Percentiles rank a stretch among this genome's conserved stretches.
phyloP scores from a whole-genome alignment of 2,888 invertebrate species.

The Drosophila putrida region DNA sequence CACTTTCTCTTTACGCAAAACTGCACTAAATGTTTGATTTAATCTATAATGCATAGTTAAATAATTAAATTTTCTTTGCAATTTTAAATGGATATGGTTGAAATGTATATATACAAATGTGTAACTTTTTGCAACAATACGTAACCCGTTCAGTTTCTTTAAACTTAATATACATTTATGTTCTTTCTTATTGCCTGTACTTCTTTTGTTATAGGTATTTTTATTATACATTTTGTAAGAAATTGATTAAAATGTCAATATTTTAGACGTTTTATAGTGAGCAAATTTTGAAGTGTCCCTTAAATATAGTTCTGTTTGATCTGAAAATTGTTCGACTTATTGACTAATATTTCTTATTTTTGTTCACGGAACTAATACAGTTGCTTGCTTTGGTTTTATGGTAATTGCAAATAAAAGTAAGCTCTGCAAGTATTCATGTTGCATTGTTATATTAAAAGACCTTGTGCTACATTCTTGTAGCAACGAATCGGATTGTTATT shows the following conservation, averaged over 20 bases:
- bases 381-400: constrained; percentile 49
- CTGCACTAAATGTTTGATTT: constrained; percentile 10
- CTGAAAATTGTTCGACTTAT: background rate
- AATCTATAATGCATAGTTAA: constrained; percentile 21
- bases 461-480: constrained; percentile 61
- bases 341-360: background rate
- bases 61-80: constrained; percentile 21
- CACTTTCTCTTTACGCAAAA: constrained; percentile 46
- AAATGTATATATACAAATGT: no score
- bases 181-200: no score
- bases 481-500: constrained; percentile 32
- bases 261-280: no score
- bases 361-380: constrained; percentile 56
- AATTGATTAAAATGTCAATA: no score
- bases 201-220: no score
- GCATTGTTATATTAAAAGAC: constrained; percentile 60
- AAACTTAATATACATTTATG: no score
- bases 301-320: background rate
- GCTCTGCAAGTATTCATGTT: constrained; percentile 30
- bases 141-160: no score
- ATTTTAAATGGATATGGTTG: no score
- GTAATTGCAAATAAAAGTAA: constrained; percentile 37
- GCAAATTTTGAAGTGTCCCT: no score
- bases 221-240: no score
- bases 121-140: no score